A percentile compares a stretch with the other conserved stretches of the same genome.
These are phyloP conservation scores for Apodemus sylvaticus DNA, from an alignment of 2,113 vertebrate species.

Conservation along the genomic window DNA sequence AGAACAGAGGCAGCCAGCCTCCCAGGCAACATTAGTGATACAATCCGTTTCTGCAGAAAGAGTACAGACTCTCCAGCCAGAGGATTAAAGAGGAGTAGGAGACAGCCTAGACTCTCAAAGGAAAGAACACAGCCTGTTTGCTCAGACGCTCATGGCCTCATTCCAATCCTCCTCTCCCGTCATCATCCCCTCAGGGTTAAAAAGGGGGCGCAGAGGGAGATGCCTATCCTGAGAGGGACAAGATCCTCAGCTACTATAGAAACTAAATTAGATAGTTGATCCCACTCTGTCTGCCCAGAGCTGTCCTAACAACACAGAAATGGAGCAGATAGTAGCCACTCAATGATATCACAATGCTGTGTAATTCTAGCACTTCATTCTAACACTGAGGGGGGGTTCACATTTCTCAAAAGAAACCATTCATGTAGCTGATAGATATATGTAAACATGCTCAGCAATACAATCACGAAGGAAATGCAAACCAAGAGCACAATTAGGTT, in stretches of 20 bases:
- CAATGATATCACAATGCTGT: neutral
- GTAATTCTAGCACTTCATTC: too few species aligned
- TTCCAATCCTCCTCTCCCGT: rapidly evolving
- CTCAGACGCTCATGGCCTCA: neutral
- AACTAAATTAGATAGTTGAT: neutral
- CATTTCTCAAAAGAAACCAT: neutral
- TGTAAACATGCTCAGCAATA: neutral
- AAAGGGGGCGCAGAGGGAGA: neutral
- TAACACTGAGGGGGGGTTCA: neutral
- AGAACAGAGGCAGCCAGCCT: neutral
- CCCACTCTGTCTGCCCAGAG: neutral
- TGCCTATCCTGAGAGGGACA: neutral
- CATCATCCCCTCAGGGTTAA: neutral
- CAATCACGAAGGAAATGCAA: neutral
- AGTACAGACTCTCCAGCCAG: neutral
- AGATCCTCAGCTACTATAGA: neutral
- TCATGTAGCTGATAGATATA: neutral
- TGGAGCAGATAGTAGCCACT: neutral
- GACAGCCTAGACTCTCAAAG: neutral
- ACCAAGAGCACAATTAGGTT: neutral
- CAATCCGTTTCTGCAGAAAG: neutral
- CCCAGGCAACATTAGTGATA: neutral
- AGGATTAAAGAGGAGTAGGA: neutral
- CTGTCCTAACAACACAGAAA: neutral
- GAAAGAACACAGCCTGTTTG: neutral